These are phyloP conservation scores for Apeira syringaria DNA, from an alignment of 2,888 invertebrate species.

Conservation along the genomic window DNA sequence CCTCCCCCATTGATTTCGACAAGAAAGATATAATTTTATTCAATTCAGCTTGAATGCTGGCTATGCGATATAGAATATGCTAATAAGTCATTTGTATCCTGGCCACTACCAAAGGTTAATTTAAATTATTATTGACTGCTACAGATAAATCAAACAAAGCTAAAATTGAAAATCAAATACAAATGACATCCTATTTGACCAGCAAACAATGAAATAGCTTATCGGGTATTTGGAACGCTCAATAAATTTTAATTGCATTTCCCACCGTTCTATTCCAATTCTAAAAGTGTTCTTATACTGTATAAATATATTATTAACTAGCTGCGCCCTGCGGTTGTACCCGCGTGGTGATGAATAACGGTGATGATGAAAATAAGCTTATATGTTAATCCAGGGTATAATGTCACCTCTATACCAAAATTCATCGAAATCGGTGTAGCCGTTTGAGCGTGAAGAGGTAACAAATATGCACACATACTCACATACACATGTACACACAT, in stretches of 20 bases:
- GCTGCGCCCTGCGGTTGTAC: no score
- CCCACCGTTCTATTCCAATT: conserved; percentile 16
- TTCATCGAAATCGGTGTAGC: no score
- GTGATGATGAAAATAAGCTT: no score
- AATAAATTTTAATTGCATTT: conserved; percentile 31
- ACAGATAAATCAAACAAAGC: conserved; percentile 37
- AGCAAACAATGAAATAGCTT: conserved; percentile 36
- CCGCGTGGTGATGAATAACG: no score
- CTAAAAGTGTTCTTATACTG: conserved; percentile 8
- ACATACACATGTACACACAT: no score
- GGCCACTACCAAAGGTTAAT: conserved; percentile 4
- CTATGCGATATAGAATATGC: neutral
- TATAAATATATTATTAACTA: conserved; percentile 30
- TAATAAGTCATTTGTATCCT: conserved; percentile 8
- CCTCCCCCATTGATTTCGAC: no score
- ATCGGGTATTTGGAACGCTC: conserved; percentile 31
- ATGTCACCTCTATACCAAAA: no score
- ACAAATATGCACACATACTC: no score
- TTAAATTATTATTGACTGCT: conserved; percentile 20
- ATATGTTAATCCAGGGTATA: no score
- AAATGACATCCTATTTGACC: conserved; percentile 37
- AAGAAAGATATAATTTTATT: no score
- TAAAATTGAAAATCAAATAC: conserved; percentile 49
- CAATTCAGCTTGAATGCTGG: no score
- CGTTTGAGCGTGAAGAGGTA: no score